Conservation (phyloP, 2,888 invertebrate genomes). For the Digitonthophagus gazella region DNA sequence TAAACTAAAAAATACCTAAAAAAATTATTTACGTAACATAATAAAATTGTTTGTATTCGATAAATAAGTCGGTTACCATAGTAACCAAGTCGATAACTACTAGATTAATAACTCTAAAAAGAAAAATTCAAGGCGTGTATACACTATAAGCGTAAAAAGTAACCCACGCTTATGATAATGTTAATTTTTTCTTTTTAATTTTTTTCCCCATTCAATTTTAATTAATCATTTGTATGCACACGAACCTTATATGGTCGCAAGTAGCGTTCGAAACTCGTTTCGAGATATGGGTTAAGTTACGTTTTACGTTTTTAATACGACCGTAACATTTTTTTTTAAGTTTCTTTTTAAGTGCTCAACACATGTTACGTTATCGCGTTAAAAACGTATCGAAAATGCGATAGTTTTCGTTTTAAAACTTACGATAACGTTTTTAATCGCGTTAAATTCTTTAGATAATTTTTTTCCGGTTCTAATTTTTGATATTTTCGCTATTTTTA, state of each 20-base stretch:
- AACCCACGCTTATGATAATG: too few species aligned
- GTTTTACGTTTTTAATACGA: background rate
- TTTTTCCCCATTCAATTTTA: background rate
- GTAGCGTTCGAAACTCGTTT: background rate
- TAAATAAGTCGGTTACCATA: background rate
- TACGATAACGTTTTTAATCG: background rate
- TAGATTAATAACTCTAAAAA: too few species aligned
- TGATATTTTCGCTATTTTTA: too few species aligned
- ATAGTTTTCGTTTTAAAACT: background rate
- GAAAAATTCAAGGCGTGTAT: too few species aligned
- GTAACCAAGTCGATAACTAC: background rate
- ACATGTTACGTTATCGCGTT: background rate
- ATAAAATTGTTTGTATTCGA: background rate
- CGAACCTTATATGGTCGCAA: background rate
- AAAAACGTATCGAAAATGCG: background rate
- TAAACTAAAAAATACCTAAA: too few species aligned
- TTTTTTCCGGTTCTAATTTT: too few species aligned
- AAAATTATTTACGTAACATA: too few species aligned
- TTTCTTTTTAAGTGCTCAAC: background rate
- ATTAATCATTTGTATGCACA: background rate
- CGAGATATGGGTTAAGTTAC: background rate
- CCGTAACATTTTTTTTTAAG: background rate
- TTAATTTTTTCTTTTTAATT: background rate
- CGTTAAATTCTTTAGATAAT: background rate
- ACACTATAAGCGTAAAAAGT: too few species aligned